Conservation (phyloP, 1,140 invertebrate species). For the Doryteuthis pealeii region DNA sequence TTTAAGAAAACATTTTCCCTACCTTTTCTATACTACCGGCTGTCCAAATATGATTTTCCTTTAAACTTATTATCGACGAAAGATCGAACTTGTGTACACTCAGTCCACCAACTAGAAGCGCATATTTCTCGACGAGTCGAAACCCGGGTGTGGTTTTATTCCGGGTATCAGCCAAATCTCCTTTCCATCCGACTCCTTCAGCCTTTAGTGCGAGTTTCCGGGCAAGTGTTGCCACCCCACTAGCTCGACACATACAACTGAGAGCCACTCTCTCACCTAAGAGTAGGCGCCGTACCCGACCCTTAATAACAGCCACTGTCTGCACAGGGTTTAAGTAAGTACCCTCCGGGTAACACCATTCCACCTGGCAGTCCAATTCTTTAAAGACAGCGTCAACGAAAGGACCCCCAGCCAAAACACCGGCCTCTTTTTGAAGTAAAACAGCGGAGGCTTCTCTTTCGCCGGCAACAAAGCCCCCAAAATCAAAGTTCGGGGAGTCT, state of each 20-base stretch:
- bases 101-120: constrained; percentile 60
- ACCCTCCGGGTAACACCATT: constrained; percentile 56
- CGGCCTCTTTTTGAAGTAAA: constrained; percentile 55
- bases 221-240: constrained; percentile 61
- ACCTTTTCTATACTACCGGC: constrained; percentile 59
- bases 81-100: constrained; percentile 61
- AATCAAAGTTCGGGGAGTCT: constrained; percentile 59
- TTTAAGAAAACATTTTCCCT: no score
- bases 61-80: constrained; percentile 63
- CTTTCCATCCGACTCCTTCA: constrained; percentile 48
- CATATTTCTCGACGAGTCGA: constrained; percentile 63
- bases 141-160: constrained; percentile 63
- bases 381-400: constrained; percentile 61
- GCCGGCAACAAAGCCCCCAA: constrained; percentile 58
- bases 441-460: constrained; percentile 52
- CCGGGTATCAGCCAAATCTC: constrained; percentile 59
- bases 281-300: constrained; percentile 57
- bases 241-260: constrained; percentile 59
- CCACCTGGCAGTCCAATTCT: constrained; percentile 55
- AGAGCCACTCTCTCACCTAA: constrained; percentile 60
- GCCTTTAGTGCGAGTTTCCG: constrained; percentile 36
- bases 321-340: constrained; percentile 38
- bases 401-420: constrained; percentile 60
- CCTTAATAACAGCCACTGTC: constrained; percentile 52
- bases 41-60: constrained; percentile 63